Percentiles rank a stretch among this genome's conserved stretches.
Conservation (phyloP, 2,888 invertebrate genomes). For the Microctonus brassicae region DNA sequence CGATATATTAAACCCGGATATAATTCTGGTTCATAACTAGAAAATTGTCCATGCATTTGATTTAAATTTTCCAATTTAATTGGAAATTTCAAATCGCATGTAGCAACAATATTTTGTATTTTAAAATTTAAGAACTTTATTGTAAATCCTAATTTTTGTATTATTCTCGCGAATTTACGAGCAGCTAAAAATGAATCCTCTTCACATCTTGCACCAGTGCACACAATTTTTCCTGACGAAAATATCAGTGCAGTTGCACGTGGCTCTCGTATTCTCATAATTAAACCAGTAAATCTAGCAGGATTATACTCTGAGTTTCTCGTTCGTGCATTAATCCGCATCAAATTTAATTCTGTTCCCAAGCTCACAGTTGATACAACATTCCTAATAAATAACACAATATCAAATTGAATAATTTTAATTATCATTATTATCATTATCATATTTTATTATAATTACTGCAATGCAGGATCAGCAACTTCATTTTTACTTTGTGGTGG, state of each 20-base stretch:
- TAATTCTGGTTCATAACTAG: slow-evolving; percentile 96
- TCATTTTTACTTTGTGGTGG: slow-evolving; percentile 57
- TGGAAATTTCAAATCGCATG: slow-evolving; percentile 80
- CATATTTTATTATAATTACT: slow-evolving; percentile 56
- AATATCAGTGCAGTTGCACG: slow-evolving; percentile 83
- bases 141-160: slow-evolving; percentile 84
- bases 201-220: slow-evolving; percentile 85
- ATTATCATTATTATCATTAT: too few species aligned
- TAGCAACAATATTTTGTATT: slow-evolving; percentile 81
- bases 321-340: slow-evolving; percentile 83
- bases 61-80: slow-evolving; percentile 80
- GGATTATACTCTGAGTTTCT: slow-evolving; percentile 89
- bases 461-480: slow-evolving; percentile 60
- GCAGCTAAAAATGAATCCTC: slow-evolving; percentile 82
- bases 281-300: slow-evolving; percentile 83
- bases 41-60: slow-evolving; percentile 84
- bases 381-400: slow-evolving; percentile 73
- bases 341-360: slow-evolving; percentile 79
- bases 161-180: slow-evolving; percentile 85
- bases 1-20: slow-evolving; percentile 99
- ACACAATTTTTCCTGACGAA: slow-evolving; percentile 85
- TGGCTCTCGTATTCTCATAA: slow-evolving; percentile 86
- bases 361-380: slow-evolving; percentile 86
- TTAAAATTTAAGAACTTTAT: slow-evolving; percentile 84
- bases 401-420: background rate